A percentile compares a stretch with the other conserved stretches of the same genome.
phyloP scores from a whole-genome alignment of 2,888 invertebrate genomes.

The Automeris io region DNA sequence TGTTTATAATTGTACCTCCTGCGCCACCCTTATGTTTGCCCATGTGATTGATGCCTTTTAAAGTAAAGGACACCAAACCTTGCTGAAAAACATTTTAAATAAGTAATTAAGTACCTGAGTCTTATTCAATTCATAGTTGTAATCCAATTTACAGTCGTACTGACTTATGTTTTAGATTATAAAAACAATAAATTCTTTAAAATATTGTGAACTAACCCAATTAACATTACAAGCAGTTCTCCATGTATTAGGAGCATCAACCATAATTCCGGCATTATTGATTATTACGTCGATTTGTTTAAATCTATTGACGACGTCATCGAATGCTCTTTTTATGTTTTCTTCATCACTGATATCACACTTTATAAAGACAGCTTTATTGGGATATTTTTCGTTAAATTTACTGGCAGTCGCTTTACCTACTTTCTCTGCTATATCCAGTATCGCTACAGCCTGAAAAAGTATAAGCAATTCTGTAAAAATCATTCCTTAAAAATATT shows the following conservation, averaged over 20 bases:
- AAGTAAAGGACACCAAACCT: constrained; percentile 59
- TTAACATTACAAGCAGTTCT: constrained; percentile 39
- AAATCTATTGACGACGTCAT: constrained; percentile 25
- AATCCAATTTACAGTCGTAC: too few species aligned
- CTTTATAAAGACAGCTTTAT: constrained; percentile 31
- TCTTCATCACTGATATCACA: constrained; percentile 42
- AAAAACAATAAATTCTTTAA: too few species aligned
- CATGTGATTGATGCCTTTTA: constrained; percentile 39
- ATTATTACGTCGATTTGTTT: constrained; percentile 37
- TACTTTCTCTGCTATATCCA: constrained; percentile 32
- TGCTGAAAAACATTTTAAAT: constrained; percentile 40
- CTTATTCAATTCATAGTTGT: too few species aligned
- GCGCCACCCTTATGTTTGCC: constrained; percentile 33
- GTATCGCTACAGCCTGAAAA: constrained; percentile 31
- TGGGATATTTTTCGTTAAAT: constrained; percentile 25
- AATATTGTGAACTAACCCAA: constrained; percentile 26
- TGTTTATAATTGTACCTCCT: constrained; percentile 41
- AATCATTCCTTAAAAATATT: too few species aligned
- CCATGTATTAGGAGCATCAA: constrained; percentile 30
- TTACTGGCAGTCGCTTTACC: constrained; percentile 26
- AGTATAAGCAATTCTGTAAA: too few species aligned
- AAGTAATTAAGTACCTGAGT: too few species aligned
- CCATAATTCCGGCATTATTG: constrained; percentile 46
- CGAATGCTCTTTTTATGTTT: constrained; percentile 26
- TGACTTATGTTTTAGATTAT: too few species aligned